Conservation (phyloP, 2,113 vertebrate species). For the Trinectes maculatus region DNA sequence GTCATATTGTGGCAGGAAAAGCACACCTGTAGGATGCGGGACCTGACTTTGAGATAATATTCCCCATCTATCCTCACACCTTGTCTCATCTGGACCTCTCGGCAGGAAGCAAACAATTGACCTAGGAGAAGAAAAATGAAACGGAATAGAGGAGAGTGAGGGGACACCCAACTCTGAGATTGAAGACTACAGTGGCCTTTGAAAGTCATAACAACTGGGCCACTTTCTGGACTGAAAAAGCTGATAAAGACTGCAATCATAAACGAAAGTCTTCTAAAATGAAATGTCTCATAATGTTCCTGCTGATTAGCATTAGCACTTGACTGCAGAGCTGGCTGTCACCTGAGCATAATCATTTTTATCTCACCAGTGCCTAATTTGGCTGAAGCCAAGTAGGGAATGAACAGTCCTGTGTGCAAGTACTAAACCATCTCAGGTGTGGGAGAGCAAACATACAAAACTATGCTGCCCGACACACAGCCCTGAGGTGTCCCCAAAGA, state of each 20-base stretch:
- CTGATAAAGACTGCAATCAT: background rate
- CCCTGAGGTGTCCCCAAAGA: conserved; percentile 37
- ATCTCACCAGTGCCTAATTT: conserved; percentile 71
- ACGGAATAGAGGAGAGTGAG: background rate
- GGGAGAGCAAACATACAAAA: conserved; percentile 48
- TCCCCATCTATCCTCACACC: conserved; percentile 88
- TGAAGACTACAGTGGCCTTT: background rate
- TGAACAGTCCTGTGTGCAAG: conserved; percentile 43
- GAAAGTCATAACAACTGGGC: background rate
- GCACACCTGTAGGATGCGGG: conserved; percentile 88
- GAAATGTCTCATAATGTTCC: conserved; percentile 41
- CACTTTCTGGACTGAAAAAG: too few relatives aligned
- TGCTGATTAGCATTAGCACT: conserved; percentile 67
- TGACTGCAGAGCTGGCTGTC: conserved; percentile 48
- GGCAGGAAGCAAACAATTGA: conserved; percentile 86
- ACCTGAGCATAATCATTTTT: conserved; percentile 68
- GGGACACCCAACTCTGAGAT: background rate
- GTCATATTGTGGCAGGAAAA: conserved; percentile 15
- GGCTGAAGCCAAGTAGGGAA: conserved; percentile 62
- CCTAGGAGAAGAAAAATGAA: conserved; percentile 79
- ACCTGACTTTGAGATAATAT: conserved; percentile 87
- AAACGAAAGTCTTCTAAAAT: too few relatives aligned
- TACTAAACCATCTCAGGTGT: conserved; percentile 55
- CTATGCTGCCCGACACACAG: conserved; percentile 27
- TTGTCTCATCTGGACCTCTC: conserved; percentile 87